These are phyloP conservation scores for Ailuropoda melanoleuca DNA, from an alignment of 2,113 vertebrate genomes.

Conservation along the genomic window DNA sequence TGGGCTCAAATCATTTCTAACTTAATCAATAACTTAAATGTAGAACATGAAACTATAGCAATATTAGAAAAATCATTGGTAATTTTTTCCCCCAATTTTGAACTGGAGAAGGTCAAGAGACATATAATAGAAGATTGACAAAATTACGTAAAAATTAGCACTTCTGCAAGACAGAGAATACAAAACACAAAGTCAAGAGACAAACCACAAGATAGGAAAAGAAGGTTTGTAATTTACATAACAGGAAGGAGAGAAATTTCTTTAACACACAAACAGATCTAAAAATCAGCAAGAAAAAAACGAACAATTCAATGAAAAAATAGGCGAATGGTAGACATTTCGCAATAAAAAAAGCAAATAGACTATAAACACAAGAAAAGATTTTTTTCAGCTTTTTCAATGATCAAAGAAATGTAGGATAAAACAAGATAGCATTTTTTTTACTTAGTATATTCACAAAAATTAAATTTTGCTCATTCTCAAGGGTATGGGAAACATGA, in stretches of 20 bases:
- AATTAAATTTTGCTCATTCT: slow-evolving; percentile 31
- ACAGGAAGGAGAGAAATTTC: neutral
- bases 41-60: neutral
- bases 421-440: neutral
- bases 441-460: neutral
- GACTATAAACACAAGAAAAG: neutral
- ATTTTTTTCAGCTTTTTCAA: neutral
- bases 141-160: neutral
- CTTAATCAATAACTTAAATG: neutral
- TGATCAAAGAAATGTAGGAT: neutral
- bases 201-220: neutral
- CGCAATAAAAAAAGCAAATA: neutral
- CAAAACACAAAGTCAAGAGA: neutral
- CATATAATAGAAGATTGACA: neutral
- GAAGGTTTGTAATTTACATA: neutral
- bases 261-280: neutral
- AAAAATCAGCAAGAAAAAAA: neutral
- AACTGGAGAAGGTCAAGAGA: neutral
- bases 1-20: neutral
- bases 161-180: neutral
- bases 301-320: neutral
- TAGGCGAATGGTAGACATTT: neutral
- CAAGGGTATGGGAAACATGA: neutral
- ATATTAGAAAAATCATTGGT: neutral
- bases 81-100: neutral